Percentiles rank a stretch among this genome's conserved stretches.
These are phyloP conservation scores for Moxostoma hubbsi DNA, from an alignment of 2,797 vertebrate species.

Conservation along the genomic window DNA sequence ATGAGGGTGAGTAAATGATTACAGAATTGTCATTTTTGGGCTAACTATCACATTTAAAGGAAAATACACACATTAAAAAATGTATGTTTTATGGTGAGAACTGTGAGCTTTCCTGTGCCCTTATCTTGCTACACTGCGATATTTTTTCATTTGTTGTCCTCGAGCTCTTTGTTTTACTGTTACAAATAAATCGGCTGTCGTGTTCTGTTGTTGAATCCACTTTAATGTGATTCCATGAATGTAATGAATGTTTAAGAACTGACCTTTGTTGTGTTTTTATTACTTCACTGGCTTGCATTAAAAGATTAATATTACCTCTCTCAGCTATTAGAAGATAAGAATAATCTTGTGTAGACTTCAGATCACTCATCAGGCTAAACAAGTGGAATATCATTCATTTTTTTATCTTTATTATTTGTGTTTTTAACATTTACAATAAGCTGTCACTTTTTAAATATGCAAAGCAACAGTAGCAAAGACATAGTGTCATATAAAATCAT, in stretches of 20 bases:
- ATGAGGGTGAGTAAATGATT: too few relatives aligned
- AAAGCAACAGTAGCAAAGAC: slow-evolving; percentile 14
- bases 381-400: slow-evolving; percentile 15
- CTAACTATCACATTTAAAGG: too few relatives aligned
- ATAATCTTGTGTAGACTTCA: neutral
- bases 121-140: neutral
- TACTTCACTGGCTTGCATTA: slow-evolving; percentile 2
- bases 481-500: neutral
- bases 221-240: slow-evolving; percentile 11
- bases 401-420: neutral
- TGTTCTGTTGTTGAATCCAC: slow-evolving; percentile 4
- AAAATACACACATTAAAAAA: too few relatives aligned
- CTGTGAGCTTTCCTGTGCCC: slow-evolving; percentile 18
- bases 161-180: neutral
- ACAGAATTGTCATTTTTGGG: too few relatives aligned
- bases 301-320: neutral
- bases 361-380: neutral
- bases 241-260: slow-evolving; percentile 31
- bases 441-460: slow-evolving; percentile 7
- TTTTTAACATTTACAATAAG: slow-evolving; percentile 2
- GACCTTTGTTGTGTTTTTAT: slow-evolving; percentile 34
- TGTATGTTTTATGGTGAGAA: slow-evolving; percentile 8
- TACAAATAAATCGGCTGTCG: neutral
- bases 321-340: neutral
- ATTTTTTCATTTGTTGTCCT: slow-evolving; percentile 14